Evolutionary conservation across 2,888 invertebrate species (phyloP).

Genomic region (Xestia xanthographa): DNA sequence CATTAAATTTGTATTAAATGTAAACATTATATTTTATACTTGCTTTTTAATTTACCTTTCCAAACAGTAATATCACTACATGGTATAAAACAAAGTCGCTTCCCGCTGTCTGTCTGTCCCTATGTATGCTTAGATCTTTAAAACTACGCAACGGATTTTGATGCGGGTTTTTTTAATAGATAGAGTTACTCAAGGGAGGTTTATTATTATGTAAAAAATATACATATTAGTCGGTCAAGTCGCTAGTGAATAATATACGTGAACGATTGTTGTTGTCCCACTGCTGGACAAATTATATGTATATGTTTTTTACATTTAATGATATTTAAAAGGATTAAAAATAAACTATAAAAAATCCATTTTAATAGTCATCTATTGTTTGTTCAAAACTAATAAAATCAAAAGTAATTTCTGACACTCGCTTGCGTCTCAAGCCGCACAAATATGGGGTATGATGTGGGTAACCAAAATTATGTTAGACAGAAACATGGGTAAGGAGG

Average conservation of each 20-base stretch:
- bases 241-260: too few species aligned
- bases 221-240: too few species aligned
- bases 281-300: background rate
- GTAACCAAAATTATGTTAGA: background rate
- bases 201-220: too few species aligned
- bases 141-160: too few species aligned
- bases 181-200: too few species aligned
- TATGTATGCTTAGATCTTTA: too few species aligned
- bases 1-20: constrained; percentile 26
- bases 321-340: background rate
- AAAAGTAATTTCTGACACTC: background rate
- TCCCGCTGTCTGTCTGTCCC: too few species aligned
- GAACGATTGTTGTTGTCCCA: background rate
- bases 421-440: background rate
- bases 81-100: too few species aligned
- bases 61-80: background rate
- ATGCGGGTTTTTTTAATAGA: too few species aligned
- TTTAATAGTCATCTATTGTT: background rate
- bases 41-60: constrained; percentile 15
- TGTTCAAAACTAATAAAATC: background rate
- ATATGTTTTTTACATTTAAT: too few species aligned
- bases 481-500: constrained; percentile 1
- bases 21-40: background rate
- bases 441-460: background rate
- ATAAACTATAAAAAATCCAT: background rate